phyloP scores from a whole-genome alignment of 2,113 vertebrate genomes.

The Halcyon malimbica region DNA sequence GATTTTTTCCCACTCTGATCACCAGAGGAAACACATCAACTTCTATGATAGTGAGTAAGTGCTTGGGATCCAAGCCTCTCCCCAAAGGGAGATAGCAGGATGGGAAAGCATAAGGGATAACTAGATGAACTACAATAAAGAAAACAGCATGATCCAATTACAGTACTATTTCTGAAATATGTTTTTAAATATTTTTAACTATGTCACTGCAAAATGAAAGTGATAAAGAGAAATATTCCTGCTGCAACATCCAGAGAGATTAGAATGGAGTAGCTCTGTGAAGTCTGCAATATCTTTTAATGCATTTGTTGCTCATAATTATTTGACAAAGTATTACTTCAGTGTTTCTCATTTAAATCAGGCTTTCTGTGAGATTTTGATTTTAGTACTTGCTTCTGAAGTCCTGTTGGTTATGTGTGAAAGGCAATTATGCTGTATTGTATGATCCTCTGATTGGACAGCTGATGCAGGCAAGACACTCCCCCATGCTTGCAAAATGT shows the following conservation, averaged over 20 bases:
- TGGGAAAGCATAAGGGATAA: neutral
- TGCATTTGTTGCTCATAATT: neutral
- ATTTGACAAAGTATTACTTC: neutral
- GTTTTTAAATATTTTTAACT: neutral
- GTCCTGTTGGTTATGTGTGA: neutral
- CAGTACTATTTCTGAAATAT: neutral
- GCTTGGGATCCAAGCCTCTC: neutral
- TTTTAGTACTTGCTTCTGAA: neutral
- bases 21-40: neutral
- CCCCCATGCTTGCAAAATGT: neutral
- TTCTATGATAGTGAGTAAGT: neutral
- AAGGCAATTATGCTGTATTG: neutral
- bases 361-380: neutral
- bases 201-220: neutral
- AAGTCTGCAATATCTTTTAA: neutral
- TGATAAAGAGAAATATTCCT: neutral
- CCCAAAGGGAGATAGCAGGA: neutral
- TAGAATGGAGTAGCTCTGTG: neutral
- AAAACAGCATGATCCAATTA: neutral
- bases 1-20: neutral
- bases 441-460: neutral
- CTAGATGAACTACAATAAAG: neutral
- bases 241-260: neutral
- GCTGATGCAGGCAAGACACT: neutral
- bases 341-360: neutral